phyloP scores from a whole-genome alignment of 2,113 vertebrate genomes.

The Carettochelys insculpta region DNA sequence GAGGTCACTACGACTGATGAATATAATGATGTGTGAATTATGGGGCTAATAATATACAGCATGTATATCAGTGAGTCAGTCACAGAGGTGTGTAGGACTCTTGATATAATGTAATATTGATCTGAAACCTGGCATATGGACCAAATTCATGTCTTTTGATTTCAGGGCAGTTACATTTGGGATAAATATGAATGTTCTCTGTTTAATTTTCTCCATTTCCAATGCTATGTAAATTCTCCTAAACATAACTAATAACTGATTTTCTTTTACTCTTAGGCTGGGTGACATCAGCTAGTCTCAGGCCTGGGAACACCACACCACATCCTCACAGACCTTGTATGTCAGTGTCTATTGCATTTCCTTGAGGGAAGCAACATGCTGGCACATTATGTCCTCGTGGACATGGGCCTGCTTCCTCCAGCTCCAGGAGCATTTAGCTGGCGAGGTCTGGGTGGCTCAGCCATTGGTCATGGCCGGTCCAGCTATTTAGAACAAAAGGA shows the following conservation, averaged over 20 bases:
- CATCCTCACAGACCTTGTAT: too few species aligned
- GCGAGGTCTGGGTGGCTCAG: too few species aligned
- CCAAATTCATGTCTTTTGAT: conserved; percentile 20
- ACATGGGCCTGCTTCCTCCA: too few species aligned
- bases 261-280: conserved; percentile 42
- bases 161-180: conserved; percentile 22
- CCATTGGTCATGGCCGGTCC: too few species aligned
- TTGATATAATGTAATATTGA: not conserved
- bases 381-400: too few species aligned
- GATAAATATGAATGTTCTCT: not conserved
- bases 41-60: not conserved
- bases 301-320: too few species aligned
- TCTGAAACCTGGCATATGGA: conserved; percentile 31
- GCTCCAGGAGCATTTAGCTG: too few species aligned
- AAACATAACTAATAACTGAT: conserved; percentile 33
- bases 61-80: conserved; percentile 26
- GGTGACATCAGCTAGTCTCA: too few species aligned
- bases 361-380: too few species aligned
- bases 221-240: conserved; percentile 16
- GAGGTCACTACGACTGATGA: conserved; percentile 17
- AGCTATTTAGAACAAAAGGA: too few species aligned
- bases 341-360: too few species aligned
- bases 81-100: conserved; percentile 31
- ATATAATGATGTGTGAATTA: not conserved
- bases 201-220: conserved; percentile 6